Percentiles rank a stretch among this genome's conserved stretches.
Conservation (phyloP, 2,888 invertebrate species). For the Amaurobius ferox region DNA sequence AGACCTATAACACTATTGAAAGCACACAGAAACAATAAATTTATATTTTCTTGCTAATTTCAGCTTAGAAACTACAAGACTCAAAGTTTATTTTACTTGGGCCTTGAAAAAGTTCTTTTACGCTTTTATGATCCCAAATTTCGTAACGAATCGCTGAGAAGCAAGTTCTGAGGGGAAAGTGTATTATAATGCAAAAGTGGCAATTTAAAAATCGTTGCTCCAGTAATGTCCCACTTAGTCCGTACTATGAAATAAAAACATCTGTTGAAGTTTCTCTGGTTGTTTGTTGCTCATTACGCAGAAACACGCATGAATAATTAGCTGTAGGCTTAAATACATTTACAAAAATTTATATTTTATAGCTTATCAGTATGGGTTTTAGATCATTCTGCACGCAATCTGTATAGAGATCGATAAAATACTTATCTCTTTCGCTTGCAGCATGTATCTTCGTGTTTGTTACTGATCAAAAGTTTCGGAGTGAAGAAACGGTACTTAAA, state of each 20-base stretch:
- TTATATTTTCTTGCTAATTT: neutral
- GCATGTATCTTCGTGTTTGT: conserved; percentile 2
- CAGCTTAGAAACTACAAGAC: neutral
- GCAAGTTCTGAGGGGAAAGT: conserved; percentile 39
- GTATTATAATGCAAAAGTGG: conserved; percentile 44
- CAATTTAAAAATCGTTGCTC: conserved; percentile 39
- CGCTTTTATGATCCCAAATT: conserved; percentile 37
- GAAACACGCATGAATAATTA: conserved; percentile 49
- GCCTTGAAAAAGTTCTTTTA: conserved; percentile 28
- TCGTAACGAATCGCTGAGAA: conserved; percentile 25
- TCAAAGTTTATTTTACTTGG: conserved; percentile 18
- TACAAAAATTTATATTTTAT: conserved; percentile 2
- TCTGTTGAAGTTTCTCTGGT: conserved; percentile 29
- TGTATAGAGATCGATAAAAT: neutral
- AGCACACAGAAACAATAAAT: too few relatives aligned
- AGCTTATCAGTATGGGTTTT: neutral
- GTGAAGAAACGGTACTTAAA: conserved; percentile 1
- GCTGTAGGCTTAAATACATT: conserved; percentile 10
- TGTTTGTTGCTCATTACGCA: conserved; percentile 39
- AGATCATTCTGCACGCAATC: neutral
- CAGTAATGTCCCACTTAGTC: conserved; percentile 41
- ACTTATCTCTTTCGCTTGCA: neutral
- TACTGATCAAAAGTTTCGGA: neutral
- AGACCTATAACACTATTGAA: too few relatives aligned
- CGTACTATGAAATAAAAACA: conserved; percentile 48